These are phyloP conservation scores for Odocoileus hemionus DNA, from an alignment of 2,113 vertebrate genomes.

Conservation along the genomic window DNA sequence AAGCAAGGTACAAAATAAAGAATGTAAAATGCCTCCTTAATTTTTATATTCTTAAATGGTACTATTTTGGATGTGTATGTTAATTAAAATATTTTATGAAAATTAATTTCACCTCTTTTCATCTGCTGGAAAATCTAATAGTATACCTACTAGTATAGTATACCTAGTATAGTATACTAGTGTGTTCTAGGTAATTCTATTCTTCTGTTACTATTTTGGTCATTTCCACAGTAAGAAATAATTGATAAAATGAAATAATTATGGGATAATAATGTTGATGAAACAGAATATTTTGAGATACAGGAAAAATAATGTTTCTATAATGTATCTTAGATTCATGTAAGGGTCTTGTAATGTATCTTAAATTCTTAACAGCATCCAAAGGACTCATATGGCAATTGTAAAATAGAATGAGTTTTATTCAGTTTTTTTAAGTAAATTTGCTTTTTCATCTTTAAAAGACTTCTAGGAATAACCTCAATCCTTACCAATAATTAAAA, in stretches of 20 bases:
- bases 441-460: constrained; percentile 15
- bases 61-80: neutral
- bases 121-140: neutral
- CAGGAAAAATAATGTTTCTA: neutral
- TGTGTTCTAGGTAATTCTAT: neutral
- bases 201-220: neutral
- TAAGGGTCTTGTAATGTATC: neutral
- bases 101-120: neutral
- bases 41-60: neutral
- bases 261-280: neutral
- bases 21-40: neutral
- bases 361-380: neutral
- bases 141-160: neutral
- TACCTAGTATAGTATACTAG: no score
- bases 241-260: neutral
- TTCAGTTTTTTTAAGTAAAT: neutral
- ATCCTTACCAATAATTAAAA: neutral
- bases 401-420: neutral
- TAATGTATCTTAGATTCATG: neutral
- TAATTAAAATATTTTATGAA: neutral
- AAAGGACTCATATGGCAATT: neutral
- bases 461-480: neutral
- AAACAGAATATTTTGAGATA: neutral
- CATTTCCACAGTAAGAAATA: neutral
- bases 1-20: neutral